A percentile compares a stretch with the other conserved stretches of the same genome.
phyloP scores from a whole-genome alignment of 2,888 invertebrate genomes.

The Microctonus aethiopoides region DNA sequence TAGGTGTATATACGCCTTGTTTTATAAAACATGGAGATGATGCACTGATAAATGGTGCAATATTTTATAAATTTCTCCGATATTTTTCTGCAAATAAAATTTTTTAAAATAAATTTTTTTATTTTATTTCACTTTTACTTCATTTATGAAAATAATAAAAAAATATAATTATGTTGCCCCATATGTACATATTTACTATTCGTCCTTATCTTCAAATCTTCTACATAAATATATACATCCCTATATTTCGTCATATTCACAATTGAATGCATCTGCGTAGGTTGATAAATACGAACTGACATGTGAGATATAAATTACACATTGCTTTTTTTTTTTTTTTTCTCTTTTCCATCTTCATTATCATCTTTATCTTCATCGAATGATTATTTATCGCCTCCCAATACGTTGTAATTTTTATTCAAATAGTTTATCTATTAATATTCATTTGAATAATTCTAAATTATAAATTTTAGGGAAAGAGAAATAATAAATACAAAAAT shows the following conservation, averaged over 20 bases:
- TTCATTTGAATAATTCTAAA: neutral
- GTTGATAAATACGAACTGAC: conserved; percentile 1
- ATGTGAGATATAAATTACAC: neutral
- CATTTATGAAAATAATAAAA: too few relatives aligned
- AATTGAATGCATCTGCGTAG: conserved; percentile 3
- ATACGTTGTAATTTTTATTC: too few relatives aligned
- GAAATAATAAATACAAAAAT: neutral
- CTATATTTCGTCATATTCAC: neutral
- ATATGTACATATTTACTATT: neutral
- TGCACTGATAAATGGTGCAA: too few relatives aligned
- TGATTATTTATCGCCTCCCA: neutral
- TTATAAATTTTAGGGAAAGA: neutral
- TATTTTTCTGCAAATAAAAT: too few relatives aligned
- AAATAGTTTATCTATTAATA: too few relatives aligned
- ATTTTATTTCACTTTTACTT: too few relatives aligned
- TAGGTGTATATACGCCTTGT: conserved; percentile 1
- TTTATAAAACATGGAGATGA: too few relatives aligned
- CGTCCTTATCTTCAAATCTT: neutral
- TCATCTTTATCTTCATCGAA: neutral
- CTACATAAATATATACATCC: neutral
- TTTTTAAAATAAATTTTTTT: too few relatives aligned
- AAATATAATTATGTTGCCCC: too few relatives aligned
- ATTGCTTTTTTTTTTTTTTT: neutral
- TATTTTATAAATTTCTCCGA: too few relatives aligned
- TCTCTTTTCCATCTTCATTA: too few relatives aligned